phyloP scores from a whole-genome alignment of 2,797 vertebrate species.

The Apodemus agrarius region DNA sequence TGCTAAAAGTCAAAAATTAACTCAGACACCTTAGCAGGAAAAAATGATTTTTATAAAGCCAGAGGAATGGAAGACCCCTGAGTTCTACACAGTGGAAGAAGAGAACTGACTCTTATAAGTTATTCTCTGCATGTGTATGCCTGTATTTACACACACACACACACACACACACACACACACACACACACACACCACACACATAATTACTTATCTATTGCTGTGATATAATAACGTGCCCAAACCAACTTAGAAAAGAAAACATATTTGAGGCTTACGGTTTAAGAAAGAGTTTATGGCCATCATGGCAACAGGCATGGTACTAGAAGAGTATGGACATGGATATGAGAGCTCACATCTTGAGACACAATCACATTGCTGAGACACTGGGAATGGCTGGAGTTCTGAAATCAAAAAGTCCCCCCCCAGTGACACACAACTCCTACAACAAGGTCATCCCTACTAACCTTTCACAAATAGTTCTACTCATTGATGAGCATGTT shows the following conservation, averaged over 20 bases:
- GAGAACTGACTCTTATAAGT: neutral
- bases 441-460: neutral
- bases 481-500: neutral
- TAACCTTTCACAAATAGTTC: neutral
- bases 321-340: neutral
- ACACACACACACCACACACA: neutral
- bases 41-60: neutral
- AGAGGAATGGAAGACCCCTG: no score
- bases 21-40: neutral
- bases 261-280: neutral
- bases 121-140: neutral
- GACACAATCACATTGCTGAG: neutral
- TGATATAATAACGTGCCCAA: neutral
- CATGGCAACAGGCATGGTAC: neutral
- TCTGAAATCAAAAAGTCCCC: neutral
- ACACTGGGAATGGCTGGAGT: neutral
- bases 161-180: no score
- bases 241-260: neutral
- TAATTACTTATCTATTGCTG: neutral
- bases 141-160: no score
- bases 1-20: neutral
- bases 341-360: neutral
- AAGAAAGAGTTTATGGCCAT: neutral
- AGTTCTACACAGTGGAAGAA: neutral
- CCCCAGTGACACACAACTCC: neutral